Conservation (phyloP, 2,113 vertebrate genomes). For the Pteronura brasiliensis region DNA sequence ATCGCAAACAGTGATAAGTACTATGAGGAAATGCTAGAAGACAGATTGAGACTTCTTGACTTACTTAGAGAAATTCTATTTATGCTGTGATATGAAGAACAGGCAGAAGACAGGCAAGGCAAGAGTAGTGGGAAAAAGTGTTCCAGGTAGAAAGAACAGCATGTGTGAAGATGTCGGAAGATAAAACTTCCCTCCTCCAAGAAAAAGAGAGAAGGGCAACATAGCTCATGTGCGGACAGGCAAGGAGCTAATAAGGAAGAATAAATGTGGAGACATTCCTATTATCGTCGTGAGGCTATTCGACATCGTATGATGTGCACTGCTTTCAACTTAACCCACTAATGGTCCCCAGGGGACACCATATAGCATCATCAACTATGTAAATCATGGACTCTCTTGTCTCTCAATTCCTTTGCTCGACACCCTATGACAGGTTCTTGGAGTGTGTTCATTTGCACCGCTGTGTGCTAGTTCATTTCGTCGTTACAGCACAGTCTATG, state of each 20-base stretch:
- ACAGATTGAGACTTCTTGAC: neutral
- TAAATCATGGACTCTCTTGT: neutral
- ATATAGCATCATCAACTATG: neutral
- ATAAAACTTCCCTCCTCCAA: neutral
- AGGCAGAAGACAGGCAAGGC: neutral
- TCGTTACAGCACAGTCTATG: neutral
- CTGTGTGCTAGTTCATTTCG: neutral
- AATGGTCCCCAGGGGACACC: too few relatives aligned
- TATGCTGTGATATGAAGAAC: neutral
- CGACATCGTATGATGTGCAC: neutral
- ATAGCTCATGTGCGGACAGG: neutral
- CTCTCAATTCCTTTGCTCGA: neutral
- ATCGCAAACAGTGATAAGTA: neutral
- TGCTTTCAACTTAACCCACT: neutral
- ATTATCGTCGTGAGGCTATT: neutral
- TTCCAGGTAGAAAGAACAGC: neutral
- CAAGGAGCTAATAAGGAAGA: neutral
- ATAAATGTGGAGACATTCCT: neutral
- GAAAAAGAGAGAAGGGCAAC: neutral
- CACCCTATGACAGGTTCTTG: neutral
- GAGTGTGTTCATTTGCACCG: neutral
- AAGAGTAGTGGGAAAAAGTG: neutral
- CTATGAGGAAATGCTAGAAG: neutral
- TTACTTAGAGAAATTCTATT: neutral
- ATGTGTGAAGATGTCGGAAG: neutral